Base-by-base conservation (phyloP, 2,113 vertebrate genomes). In the Rhynchomys soricoides region DNA sequence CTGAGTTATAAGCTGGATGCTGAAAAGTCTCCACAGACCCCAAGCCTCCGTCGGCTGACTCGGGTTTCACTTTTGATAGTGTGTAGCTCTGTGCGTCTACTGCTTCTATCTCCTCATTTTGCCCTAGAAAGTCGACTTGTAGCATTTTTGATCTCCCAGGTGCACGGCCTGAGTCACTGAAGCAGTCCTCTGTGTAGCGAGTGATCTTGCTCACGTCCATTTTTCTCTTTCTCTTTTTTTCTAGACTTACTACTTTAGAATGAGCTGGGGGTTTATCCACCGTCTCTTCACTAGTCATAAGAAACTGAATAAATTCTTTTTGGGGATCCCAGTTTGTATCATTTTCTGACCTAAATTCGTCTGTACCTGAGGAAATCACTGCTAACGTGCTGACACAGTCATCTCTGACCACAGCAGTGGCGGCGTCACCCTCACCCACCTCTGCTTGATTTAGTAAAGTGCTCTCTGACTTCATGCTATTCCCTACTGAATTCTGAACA, bases 291-390 rank as follows among this genome's bases (percentile, higher is more conserved):
- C 99, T 99, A 85, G 98, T 98, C 98, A 99, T 99, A 97, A 99
- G 98, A 98, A 99, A 99, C 85, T 98, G 97, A 98, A 99, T 99
- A 92, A 99, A 99, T 96, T 99, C 99, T 97, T 99, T 99, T 21
- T 99, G 98, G 1, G 99, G 99, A 98, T 99, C 99, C 99, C 99
- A 99, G 95, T 98, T 99, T 94, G 98, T 90, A 98, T 99, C 98
- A 98, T 97, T 98, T 97, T 97, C 98, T 73, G 98, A 97, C 97
- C 97, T 97, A 98, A 98, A 98, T 92, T 98, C 98, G 97, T 98
- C 98, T 98, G 99, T 99, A 98, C 99, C 99, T 96, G 98, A 99
- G 97, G 99, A 99, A 98, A 98, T 98, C 97, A 98, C 98, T 96
- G 99, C 98, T 98, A 98, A 97, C 50, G 99, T 98, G 93, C 90